These are phyloP conservation scores for Galerucella pusilla DNA, from an alignment of 2,888 invertebrate genomes.

Conservation along the genomic window DNA sequence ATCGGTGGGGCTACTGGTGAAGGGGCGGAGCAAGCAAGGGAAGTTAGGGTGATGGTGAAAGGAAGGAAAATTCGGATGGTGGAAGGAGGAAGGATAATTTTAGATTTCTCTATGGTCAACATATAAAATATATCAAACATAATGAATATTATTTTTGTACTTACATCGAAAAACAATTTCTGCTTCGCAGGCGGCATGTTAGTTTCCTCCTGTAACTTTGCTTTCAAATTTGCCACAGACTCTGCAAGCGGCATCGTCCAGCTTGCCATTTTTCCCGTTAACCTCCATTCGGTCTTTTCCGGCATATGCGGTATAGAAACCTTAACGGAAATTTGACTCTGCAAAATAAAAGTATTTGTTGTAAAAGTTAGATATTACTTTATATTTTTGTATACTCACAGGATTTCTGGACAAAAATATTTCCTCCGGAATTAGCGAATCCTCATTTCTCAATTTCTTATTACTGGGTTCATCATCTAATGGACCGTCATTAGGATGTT, in stretches of 20 bases:
- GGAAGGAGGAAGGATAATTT: no score
- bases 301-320: slow-evolving; percentile 85
- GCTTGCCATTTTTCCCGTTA: slow-evolving; percentile 89
- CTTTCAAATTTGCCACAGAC: slow-evolving; percentile 87
- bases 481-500: slow-evolving; percentile 66
- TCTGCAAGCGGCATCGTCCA: slow-evolving; percentile 83
- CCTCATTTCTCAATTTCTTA: slow-evolving; percentile 92
- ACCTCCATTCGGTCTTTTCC: slow-evolving; percentile 95
- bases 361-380: neutral
- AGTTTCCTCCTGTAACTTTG: slow-evolving; percentile 84
- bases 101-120: no score
- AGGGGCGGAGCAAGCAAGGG: no score
- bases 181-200: slow-evolving; percentile 98
- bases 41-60: no score
- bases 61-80: no score
- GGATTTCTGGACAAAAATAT: slow-evolving; percentile 79
- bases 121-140: slow-evolving; percentile 45
- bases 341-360: slow-evolving; percentile 44
- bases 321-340: slow-evolving; percentile 83
- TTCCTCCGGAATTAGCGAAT: slow-evolving; percentile 90
- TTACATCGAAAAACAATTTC: slow-evolving; percentile 92
- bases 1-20: no score
- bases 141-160: slow-evolving; percentile 42
- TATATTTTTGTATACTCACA: slow-evolving; percentile 58
- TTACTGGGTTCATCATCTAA: slow-evolving; percentile 86